Conservation (phyloP, 30 jellyfish, hydroid and myxozoan species). For the Hydra vulgaris region DNA sequence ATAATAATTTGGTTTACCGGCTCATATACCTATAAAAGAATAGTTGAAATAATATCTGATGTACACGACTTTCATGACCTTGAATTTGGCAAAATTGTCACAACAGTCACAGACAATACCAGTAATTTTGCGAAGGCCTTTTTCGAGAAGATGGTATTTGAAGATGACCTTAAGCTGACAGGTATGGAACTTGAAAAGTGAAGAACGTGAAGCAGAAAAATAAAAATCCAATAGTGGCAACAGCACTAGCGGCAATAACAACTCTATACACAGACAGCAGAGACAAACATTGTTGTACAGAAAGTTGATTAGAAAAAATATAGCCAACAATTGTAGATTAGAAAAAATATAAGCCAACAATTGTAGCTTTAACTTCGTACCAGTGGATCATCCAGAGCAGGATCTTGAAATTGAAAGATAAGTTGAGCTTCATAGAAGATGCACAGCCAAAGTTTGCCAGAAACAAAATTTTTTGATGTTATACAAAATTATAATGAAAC, state of each 20-base stretch:
- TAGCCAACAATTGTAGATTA: too few species aligned
- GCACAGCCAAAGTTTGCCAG: too few species aligned
- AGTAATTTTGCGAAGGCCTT: not conserved
- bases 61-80: not conserved
- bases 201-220: not conserved
- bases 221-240: not conserved
- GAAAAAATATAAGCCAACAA: too few species aligned
- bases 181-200: too few species aligned
- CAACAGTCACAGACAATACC: not conserved
- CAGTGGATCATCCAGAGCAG: too few species aligned
- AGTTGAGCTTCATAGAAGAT: too few species aligned
- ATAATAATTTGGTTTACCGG: not conserved
- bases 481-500: too few species aligned
- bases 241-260: not conserved
- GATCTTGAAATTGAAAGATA: too few species aligned
- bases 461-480: too few species aligned
- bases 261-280: not conserved
- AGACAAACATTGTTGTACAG: not conserved
- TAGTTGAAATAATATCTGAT: not conserved
- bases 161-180: not conserved
- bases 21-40: not conserved
- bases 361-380: too few species aligned
- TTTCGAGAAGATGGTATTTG: not conserved
- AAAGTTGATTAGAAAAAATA: too few species aligned
- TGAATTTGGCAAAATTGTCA: not conserved